Base-by-base conservation (phyloP, 2,888 invertebrate genomes). In the Elysia crispata region DNA sequence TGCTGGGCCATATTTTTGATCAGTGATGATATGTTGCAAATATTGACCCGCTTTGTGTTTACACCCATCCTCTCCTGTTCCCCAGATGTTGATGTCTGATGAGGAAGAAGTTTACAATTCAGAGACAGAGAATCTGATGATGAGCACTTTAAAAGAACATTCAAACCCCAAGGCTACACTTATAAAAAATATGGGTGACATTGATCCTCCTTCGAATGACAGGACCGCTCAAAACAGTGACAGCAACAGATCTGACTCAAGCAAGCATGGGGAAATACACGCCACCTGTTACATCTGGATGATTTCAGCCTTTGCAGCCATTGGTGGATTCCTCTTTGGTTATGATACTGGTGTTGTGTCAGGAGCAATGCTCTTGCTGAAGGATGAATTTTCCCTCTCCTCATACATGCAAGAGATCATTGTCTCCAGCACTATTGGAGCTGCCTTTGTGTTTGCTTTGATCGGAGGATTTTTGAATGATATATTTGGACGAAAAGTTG, bases 261-360 rank as follows among this genome's bases (percentile, higher is more conserved):
- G 23, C 0, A 15, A 20, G 6, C 25, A 62, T 41, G 25, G 13
- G 13, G 62, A 70, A 62, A 0, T 57, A 11, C 70, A 70, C 8
- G n/a, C 50, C 31, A 31, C 66, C 20, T 11, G 18, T 33, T 75
- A 60, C 25, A 33, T 80, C 18, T 88, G 87, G 79, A 41, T 88
- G 20, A 80, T 91, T 49, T 86, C 91, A 30, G 86, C 89, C 76
- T 89, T 91, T 83, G 87, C 91, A 0, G 90, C 91, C 28, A 89
- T 91, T 64, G 93, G 93, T 5, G 93, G 93, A 0, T 93, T 93
- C 85, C 89, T 94, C 30, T 94, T 94, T 87, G 94, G 94, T n/a
- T 94, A 94, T 87, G 94, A 94, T 86, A 94, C 94, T 0, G 94
- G 94, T 11, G 93, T 94, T 50, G 92, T 94, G 1, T 94, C 94